Evolutionary conservation across 2,113 vertebrate species (phyloP), one percentile per base, ranked within the genome.

Genomic region (Serinus canaria): DNA sequence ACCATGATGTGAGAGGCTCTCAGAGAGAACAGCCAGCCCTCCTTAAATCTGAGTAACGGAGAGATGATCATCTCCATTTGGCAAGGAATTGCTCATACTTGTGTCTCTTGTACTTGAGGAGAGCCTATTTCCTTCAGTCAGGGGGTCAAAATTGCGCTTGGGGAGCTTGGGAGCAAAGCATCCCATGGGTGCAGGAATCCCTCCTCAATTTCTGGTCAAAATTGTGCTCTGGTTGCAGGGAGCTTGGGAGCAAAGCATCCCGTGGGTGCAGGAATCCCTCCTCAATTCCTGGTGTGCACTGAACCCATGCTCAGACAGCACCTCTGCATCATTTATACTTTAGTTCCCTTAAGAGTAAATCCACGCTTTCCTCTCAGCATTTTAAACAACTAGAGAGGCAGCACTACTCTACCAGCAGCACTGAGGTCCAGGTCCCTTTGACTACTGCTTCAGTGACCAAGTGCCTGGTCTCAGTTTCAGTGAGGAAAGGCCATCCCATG

Each of bases 1-100:
- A 72, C 84, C 47, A 6, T 15, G 10, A 46, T 10, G 24, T 92
- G 84, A 96, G 87, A 92, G 82, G 60, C 84, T 95, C 89, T 94
- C 79, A 70, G 25, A 70, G 66, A 80, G 30, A 37, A 27, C 56
- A 58, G 78, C 11, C 64, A 83, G 64, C 41, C 31, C 28, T 39
- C 31, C 17, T 8, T 53, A 66, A 49, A 81, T 53, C 47, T 16
- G 47, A 87, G n/a, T 18, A 1, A n/a, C 0, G 0, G 47, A 27
- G 35, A 74, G 69, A 27, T 19, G 23, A 63, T 75, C 1, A 3
- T 55, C 78, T 72, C 52, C 0, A 0, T 56, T 59, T 63, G 49
- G 59, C 73, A 86, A 78, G 69, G 17, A 89, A 66, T 41, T 91
- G 68, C 68, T 91, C 68, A 49, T 89, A 58, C 31, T 74, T 28